A percentile compares a stretch with the other conserved stretches of the same genome.
Conservation (phyloP, 2,797 vertebrate genomes). For the Discoglossus pictus region DNA sequence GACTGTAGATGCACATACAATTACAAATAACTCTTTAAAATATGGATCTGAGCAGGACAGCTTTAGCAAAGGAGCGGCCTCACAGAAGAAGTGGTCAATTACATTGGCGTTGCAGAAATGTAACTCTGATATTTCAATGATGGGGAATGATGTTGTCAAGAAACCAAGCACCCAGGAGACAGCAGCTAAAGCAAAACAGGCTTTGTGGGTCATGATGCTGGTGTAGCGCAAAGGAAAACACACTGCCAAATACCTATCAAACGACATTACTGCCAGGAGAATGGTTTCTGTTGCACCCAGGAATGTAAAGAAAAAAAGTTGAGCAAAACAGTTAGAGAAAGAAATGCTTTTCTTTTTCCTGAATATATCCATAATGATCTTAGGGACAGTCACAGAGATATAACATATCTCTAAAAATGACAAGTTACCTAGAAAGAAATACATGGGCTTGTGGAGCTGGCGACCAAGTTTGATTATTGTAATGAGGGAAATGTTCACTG, state of each 20-base stretch:
- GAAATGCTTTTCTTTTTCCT: constrained; percentile 58
- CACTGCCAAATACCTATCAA: constrained; percentile 63
- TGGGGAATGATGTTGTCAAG: constrained; percentile 55
- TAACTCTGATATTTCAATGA: constrained; percentile 39
- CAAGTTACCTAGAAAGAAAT: constrained; percentile 56
- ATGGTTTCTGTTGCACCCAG: constrained; percentile 65
- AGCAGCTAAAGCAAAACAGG: constrained; percentile 51
- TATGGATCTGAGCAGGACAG: constrained; percentile 61
- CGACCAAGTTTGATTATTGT: constrained; percentile 12
- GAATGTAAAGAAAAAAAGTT: constrained; percentile 66
- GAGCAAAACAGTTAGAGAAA: constrained; percentile 58
- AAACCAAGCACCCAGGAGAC: constrained; percentile 64
- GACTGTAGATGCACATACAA: constrained; percentile 54
- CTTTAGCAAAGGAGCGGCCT: constrained; percentile 57
- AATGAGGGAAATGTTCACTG: constrained; percentile 31
- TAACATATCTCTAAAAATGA: constrained; percentile 57
- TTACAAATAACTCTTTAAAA: constrained; percentile 57
- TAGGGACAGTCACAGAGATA: constrained; percentile 54
- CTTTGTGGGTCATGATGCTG: constrained; percentile 57
- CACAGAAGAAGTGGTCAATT: constrained; percentile 62
- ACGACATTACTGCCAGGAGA: constrained; percentile 67
- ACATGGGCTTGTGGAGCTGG: constrained; percentile 56
- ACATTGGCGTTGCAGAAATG: constrained; percentile 50
- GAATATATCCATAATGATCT: constrained; percentile 58
- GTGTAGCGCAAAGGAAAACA: constrained; percentile 63